A percentile compares a stretch with the other conserved stretches of the same genome.
Evolutionary conservation across 2,113 vertebrate genomes (phyloP).

Genomic region (cat (Felis catus)): DNA sequence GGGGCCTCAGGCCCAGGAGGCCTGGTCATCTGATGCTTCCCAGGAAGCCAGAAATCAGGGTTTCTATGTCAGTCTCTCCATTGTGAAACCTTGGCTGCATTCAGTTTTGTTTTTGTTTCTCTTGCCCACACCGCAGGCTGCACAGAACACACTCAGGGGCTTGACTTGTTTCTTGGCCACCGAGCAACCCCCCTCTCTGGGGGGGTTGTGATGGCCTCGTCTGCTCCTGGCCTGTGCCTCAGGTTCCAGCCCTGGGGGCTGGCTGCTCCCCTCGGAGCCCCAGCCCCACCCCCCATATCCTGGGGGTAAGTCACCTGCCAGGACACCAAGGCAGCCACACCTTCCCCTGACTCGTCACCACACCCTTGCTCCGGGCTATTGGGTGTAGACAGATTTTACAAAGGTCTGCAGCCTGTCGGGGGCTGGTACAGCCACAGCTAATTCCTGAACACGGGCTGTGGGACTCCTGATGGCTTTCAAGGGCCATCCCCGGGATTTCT

Average conservation of each 20-base stretch:
- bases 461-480: neutral
- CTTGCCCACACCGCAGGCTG: neutral
- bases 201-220: neutral
- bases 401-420: neutral
- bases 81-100: neutral
- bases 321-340: fast-evolving
- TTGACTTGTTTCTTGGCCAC: fast-evolving
- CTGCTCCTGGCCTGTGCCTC: neutral
- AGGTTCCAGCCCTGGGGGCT: neutral
- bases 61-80: neutral
- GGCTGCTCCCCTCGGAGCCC: neutral
- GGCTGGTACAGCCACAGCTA: neutral
- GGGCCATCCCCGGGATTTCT: neutral
- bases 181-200: neutral
- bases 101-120: too few species aligned
- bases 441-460: too few species aligned
- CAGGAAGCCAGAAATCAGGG: neutral
- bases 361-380: neutral
- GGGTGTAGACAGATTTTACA: neutral
- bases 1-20: neutral
- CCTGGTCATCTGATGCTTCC: neutral
- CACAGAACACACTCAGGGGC: too few species aligned
- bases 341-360: fast-evolving
- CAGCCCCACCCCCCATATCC: too few species aligned
- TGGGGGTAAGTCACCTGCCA: neutral